These are phyloP conservation scores for Darevskia mixta DNA, from an alignment of 2,797 vertebrate genomes.

Conservation along the genomic window DNA sequence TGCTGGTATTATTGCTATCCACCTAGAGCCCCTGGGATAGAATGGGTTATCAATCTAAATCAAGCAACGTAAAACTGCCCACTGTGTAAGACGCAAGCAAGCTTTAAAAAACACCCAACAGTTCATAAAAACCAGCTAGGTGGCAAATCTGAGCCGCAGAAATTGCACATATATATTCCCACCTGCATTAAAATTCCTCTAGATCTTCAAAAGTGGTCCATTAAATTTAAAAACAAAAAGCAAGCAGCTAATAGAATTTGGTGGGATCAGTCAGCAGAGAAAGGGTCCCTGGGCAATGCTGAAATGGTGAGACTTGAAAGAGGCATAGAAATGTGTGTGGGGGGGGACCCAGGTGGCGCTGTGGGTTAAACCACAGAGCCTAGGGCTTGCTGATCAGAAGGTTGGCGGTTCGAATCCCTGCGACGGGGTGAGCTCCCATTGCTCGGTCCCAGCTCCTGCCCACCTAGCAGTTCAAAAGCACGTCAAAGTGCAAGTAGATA, in stretches of 20 bases:
- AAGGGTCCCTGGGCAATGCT: background rate
- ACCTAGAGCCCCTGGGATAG: background rate
- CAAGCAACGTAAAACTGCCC: conserved; percentile 10
- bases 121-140: conserved; percentile 25
- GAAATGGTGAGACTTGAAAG: conserved; percentile 21
- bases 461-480: no score
- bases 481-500: no score
- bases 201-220: conserved; percentile 14
- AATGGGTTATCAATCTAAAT: conserved; percentile 11
- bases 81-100: background rate
- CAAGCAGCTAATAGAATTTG: conserved; percentile 17
- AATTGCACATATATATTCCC: background rate
- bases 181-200: conserved; percentile 1
- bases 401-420: no score
- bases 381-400: no score
- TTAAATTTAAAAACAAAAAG: conserved; percentile 23
- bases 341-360: no score
- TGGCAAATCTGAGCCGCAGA: background rate
- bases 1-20: conserved; percentile 13
- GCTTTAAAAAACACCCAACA: background rate
- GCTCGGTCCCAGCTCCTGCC: no score
- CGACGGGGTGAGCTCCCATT: no score
- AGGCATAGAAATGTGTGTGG: background rate
- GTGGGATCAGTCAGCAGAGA: background rate
- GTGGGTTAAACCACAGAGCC: no score